Evolutionary conservation across 2,113 vertebrate species (phyloP), one percentile per base, ranked within the genome.

Genomic region (Sylvietta virens): DNA sequence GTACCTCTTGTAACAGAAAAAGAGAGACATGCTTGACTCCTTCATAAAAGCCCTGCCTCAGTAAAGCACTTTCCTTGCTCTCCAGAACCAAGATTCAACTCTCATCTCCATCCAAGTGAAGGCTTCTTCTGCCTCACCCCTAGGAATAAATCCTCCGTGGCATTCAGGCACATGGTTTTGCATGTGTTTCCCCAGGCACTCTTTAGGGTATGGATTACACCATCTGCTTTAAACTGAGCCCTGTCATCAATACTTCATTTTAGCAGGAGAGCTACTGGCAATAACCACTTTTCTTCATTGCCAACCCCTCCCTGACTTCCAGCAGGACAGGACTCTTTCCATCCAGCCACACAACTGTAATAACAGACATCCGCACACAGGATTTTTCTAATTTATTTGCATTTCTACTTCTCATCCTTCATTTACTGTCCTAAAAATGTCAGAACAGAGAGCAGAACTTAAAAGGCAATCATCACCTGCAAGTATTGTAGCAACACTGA

Each of bases 381-480:
- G 45, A 54, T 33, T 79, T 85, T 54, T 58, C 73, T 22, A 9
- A 62, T 72, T 66, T 73, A 42, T 73, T 84, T 94, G 66, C 9
- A 23, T 80, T 91, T 64, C 73, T 76, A 42, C 50, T 89, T 80
- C 78, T 81, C 47, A 94, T 67, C 81, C 57, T 94, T 94, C 91
- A 87, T 76, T 73, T 81, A 60, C 56, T 67, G 86, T 67, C 91
- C 93, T 84, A 71, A 95, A 96, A 96, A 95, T 0, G 39, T 90
- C 94, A 94, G 79, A 90, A 92, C 37, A 84, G 65, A 94, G 48
- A 89, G 65, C 40, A 92, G 65, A 94, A 94, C 92, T 87, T 88
- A 67, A 94, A 94, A 95, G 78, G 86, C 84, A 81, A 86, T 57
- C 89, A 72, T 65, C 91, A 94, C 94, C 86, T 91, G 83, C 93